Base-by-base conservation (phyloP, 2,888 invertebrate genomes). In the Lasioglossum leucozonium region DNA sequence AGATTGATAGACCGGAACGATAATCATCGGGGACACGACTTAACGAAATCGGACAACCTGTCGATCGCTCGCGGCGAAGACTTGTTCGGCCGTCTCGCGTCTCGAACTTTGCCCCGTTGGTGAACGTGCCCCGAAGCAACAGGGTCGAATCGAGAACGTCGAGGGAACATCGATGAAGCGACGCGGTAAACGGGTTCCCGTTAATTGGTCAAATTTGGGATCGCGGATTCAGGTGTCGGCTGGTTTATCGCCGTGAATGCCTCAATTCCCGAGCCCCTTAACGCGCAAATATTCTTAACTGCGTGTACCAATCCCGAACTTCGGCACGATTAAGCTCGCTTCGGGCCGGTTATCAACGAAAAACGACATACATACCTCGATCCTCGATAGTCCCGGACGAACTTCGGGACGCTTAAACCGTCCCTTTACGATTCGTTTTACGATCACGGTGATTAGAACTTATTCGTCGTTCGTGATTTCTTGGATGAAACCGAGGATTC, bases 211-310 rank as follows among this genome's bases (percentile, higher is more conserved):
- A 26, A 58, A 58, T 58, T 58, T 26, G 58, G 26, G 13, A 13
- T n/a, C 58, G 16, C 58, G 58, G 58, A 26, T 58, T 58, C 58
- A n/a, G 58, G 58, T 58, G 58, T 58, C 58, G 58, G 58, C 51
- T 10, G 51, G 22, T 51, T 51, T 51, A 51, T 51, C n/a, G 51
- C 51, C n/a, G n/a, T 51, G n/a, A 51, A 51, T n/a, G 51, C 51
- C 10, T 51, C 51, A 51, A 51, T 51, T 51, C 51, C 51, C 51
- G n/a, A 51, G 22, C 51, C 51, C 51, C n/a, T 51, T 51, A 51
- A 51, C n/a, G 51, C 22, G 51, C 51, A 3, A 51, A 51, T 51
- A 51, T 51, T 51, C 51, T 51, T 51, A 51, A 51, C 51, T 51
- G 51, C 51, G 51, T 51, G 51, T 51, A 51, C 51, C n/a, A n/a